Conservation (phyloP, 2,113 vertebrate species). For the Micronycteris hirsuta region DNA sequence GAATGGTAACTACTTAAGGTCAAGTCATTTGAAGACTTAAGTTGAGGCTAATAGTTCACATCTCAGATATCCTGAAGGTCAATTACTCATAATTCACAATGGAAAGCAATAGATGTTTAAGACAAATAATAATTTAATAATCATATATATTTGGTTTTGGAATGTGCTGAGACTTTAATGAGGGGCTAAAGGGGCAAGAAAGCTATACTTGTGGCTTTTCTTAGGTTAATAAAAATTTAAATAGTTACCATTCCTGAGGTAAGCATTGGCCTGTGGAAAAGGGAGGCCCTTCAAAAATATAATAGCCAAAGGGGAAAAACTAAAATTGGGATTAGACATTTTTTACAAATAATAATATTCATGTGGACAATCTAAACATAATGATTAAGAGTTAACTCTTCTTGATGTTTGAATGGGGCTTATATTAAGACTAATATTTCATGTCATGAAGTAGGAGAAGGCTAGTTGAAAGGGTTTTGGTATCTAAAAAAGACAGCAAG, state of each 20-base stretch:
- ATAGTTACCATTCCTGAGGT: not conserved
- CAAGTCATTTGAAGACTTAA: not conserved
- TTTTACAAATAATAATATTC: not conserved
- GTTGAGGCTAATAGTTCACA: not conserved
- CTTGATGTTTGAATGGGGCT: not conserved
- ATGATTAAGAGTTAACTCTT: not conserved
- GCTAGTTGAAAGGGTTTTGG: not conserved
- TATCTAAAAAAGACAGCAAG: not conserved
- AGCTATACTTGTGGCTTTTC: not conserved
- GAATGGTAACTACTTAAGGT: not conserved
- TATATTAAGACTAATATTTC: not conserved
- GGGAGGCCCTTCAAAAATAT: not conserved
- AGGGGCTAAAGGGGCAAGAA: not conserved
- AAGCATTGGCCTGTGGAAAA: not conserved
- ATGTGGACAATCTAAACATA: not conserved
- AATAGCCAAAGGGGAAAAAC: not conserved
- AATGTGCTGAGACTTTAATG: not conserved
- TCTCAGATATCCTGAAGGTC: not conserved
- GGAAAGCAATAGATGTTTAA: not conserved
- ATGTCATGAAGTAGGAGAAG: not conserved
- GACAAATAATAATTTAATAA: not conserved
- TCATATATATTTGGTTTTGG: not conserved
- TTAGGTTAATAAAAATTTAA: conserved; percentile 14
- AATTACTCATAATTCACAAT: not conserved
- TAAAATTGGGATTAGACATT: not conserved